Evolutionary conservation across 2,113 vertebrate genomes (phyloP).

Genomic region (Amia ocellicauda): DNA sequence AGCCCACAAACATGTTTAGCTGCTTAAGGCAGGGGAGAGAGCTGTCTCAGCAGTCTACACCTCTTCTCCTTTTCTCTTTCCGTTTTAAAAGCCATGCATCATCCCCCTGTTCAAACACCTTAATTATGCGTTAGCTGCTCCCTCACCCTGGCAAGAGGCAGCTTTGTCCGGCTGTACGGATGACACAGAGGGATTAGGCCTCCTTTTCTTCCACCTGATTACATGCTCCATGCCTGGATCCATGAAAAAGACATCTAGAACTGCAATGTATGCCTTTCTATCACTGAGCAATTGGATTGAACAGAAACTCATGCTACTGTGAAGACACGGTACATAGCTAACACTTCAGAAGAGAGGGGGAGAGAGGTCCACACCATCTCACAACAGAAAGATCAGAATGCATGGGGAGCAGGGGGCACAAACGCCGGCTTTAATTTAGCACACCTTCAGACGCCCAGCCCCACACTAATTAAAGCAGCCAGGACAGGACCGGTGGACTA

Average conservation of each 20-base stretch:
- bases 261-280: conserved; percentile 51
- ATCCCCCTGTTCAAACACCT: not conserved
- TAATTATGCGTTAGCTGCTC: conserved; percentile 36
- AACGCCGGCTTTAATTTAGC: not conserved
- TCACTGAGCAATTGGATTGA: conserved; percentile 24
- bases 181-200: conserved; percentile 26
- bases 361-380: not conserved
- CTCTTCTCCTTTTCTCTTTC: too few species aligned
- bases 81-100: not conserved
- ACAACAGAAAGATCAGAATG: conserved; percentile 4
- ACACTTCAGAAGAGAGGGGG: conserved; percentile 17
- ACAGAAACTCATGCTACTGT: conserved; percentile 44
- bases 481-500: not conserved
- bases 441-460: not conserved
- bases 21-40: not conserved
- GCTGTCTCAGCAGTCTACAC: too few species aligned
- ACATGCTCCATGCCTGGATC: conserved; percentile 28
- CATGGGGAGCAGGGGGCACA: not conserved
- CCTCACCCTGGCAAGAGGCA: conserved; percentile 22
- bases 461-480: not conserved
- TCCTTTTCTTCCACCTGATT: conserved; percentile 32
- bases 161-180: conserved; percentile 34
- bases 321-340: conserved; percentile 19
- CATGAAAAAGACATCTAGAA: conserved; percentile 44
- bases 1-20: not conserved